These are phyloP conservation scores for Pteria penguin DNA, from an alignment of 2,888 invertebrate genomes.

Conservation along the genomic window DNA sequence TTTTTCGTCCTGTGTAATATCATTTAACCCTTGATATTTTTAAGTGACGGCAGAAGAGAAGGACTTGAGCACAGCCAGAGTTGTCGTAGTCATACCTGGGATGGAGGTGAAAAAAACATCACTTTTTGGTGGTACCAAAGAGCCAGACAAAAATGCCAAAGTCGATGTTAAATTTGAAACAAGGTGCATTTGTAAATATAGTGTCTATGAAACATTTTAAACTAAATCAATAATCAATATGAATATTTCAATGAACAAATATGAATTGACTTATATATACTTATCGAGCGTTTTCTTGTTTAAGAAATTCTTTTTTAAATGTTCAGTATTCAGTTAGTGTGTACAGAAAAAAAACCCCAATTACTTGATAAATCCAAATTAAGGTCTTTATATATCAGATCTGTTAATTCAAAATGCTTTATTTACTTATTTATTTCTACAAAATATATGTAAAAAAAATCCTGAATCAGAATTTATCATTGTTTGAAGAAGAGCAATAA, in stretches of 20 bases:
- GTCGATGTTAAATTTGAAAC: constrained; percentile 1
- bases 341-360: too few species aligned
- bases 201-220: not conserved
- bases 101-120: not conserved
- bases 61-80: not conserved
- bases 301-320: not conserved
- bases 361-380: too few species aligned
- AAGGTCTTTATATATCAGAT: too few species aligned
- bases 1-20: too few species aligned
- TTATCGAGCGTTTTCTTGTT: not conserved
- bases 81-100: not conserved
- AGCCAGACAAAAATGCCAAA: not conserved
- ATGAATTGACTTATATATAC: not conserved
- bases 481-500: too few species aligned
- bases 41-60: not conserved
- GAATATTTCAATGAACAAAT: too few species aligned
- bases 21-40: not conserved
- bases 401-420: too few species aligned
- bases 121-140: not conserved
- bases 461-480: too few species aligned
- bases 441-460: too few species aligned
- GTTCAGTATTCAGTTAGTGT: not conserved
- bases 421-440: too few species aligned
- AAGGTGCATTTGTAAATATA: not conserved
- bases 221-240: too few species aligned